Evolutionary conservation across 2,113 vertebrate genomes (phyloP), one percentile per base, ranked within the genome.

Genomic region (Orcinus orca): DNA sequence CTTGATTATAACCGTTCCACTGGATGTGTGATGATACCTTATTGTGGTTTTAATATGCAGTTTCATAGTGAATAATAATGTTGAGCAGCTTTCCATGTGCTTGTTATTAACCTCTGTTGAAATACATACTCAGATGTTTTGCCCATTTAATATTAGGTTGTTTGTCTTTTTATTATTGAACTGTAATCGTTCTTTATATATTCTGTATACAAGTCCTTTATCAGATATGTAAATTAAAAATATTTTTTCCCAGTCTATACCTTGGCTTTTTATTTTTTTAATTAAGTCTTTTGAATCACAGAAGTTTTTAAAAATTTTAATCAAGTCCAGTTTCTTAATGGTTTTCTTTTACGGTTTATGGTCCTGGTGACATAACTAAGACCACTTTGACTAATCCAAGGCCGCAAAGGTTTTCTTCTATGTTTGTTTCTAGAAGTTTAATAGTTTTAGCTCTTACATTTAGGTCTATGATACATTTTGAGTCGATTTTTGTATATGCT

Each of bases 361-460:
- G 36, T 79, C 13, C 67, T 70, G 38, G 29, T 93, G n/a, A 73
- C 33, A 47, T 76, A 79, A 90, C 26, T 60, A 65, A 93, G 29
- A 88, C 29, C 36, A 88, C 15, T 94, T 80, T 84, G 47, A 73
- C 15, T 85, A 93, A 73, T 10, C 44, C n/a, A 95, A n/a, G 36
- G n/a, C 60, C 26, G 62, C 15, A 68, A 9, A 93, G 14, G 60
- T 88, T 93, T 88, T 95, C n/a, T 88, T 7, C 31, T 85, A 0
- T 82, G 17, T 83, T 95, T 88, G 31, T 68, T 73, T 97, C 4
- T 90, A 92, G 68, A 95, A 68, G 9, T 50, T 90, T 85, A 33
- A 60, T 70, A 74, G 9, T 23, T 60, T 84, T 91, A 85, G 44
- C 15, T 77, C 18, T 94, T 96, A 90, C 1, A 18, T 80, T 89